Evolutionary conservation across 1,140 invertebrate genomes (phyloP).

Genomic region (Philaenus spumarius): DNA sequence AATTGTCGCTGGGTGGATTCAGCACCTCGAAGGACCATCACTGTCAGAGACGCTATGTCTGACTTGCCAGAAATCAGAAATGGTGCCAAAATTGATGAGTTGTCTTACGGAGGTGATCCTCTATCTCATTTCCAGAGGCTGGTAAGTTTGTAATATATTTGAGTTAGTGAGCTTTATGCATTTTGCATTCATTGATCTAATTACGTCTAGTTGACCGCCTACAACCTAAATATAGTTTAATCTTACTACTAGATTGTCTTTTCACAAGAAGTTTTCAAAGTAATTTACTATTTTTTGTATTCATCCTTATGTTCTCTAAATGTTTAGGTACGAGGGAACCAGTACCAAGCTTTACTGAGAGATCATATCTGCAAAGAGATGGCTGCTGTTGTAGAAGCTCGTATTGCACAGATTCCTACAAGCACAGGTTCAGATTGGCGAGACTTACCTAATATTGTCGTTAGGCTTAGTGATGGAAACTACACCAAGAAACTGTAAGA

Average conservation of each 20-base stretch:
- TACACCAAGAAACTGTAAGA: slow-evolving; percentile 53
- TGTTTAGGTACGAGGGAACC: slow-evolving; percentile 52
- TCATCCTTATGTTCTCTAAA: too few relatives aligned
- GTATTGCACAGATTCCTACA: slow-evolving; percentile 70
- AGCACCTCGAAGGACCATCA: slow-evolving; percentile 65
- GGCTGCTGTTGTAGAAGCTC: slow-evolving; percentile 67
- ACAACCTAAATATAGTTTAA: too few relatives aligned
- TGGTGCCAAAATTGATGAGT: slow-evolving; percentile 61
- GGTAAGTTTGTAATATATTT: slow-evolving; percentile 41
- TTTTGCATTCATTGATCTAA: too few relatives aligned
- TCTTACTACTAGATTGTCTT: too few relatives aligned
- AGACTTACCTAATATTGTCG: slow-evolving; percentile 73
- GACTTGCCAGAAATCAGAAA: slow-evolving; percentile 74
- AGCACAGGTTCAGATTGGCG: slow-evolving; percentile 77
- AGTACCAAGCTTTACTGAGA: slow-evolving; percentile 48
- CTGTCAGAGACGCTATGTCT: slow-evolving; percentile 72
- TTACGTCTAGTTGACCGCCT: too few relatives aligned
- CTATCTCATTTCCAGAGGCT: slow-evolving; percentile 69
- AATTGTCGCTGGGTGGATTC: slow-evolving; percentile 50
- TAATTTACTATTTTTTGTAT: too few relatives aligned
- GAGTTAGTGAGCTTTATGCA: too few relatives aligned
- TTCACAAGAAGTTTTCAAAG: too few relatives aligned
- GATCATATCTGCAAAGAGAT: slow-evolving; percentile 87
- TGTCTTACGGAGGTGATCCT: slow-evolving; percentile 64
- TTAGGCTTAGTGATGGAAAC: slow-evolving; percentile 62